These are phyloP conservation scores for Leptinotarsa defecta DNA, from an alignment of 1,140 invertebrate species.

Conservation along the genomic window DNA sequence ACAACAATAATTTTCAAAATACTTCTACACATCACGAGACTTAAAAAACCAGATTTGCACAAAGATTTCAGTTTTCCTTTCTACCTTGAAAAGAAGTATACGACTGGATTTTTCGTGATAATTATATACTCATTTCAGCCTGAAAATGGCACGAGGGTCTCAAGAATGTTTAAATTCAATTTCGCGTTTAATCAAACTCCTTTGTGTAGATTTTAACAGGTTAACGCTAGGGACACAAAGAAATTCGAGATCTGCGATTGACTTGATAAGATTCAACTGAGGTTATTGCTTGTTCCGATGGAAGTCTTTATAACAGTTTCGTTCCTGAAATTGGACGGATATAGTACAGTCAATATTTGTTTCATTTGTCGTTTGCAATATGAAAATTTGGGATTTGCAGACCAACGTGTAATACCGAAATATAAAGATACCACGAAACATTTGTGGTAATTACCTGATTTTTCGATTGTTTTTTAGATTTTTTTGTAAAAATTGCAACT, in stretches of 20 bases:
- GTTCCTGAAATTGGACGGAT: not conserved
- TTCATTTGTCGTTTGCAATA: not conserved
- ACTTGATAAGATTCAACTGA: not conserved
- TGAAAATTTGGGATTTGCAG: too few species aligned
- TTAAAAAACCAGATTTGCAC: too few species aligned
- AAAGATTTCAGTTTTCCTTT: too few species aligned
- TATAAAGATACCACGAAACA: too few species aligned
- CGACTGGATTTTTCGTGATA: too few species aligned
- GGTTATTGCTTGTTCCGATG: not conserved
- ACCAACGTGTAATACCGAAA: too few species aligned
- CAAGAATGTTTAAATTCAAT: not conserved
- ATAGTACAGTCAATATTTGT: not conserved
- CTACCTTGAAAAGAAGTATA: too few species aligned
- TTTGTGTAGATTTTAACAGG: not conserved
- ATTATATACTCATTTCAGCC: not conserved
- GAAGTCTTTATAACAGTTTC: not conserved
- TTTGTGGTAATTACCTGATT: too few species aligned
- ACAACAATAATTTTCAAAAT: too few species aligned
- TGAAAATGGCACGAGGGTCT: not conserved
- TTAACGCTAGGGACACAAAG: not conserved
- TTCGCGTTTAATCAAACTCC: not conserved
- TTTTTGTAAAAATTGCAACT: too few species aligned
- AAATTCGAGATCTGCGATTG: not conserved
- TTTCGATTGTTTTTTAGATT: too few species aligned
- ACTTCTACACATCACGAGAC: too few species aligned